phyloP scores from a whole-genome alignment of 2,113 vertebrate species.

The Brienomyrus brachyistius region DNA sequence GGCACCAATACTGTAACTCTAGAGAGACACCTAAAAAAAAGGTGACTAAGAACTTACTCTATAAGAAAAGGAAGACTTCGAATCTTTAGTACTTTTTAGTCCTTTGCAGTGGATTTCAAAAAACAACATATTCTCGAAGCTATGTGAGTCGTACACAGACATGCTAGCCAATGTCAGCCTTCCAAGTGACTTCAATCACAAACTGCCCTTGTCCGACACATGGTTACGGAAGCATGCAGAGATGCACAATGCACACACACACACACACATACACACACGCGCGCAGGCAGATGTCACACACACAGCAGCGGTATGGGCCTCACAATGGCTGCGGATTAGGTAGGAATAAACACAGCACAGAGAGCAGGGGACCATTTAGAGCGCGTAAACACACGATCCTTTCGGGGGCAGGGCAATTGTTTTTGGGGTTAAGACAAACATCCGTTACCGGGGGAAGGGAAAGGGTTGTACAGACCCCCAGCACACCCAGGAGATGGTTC shows the following conservation, averaged over 20 bases:
- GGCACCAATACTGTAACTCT: background rate
- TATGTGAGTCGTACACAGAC: background rate
- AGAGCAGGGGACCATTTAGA: slow-evolving; percentile 50
- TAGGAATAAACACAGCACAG: slow-evolving; percentile 37
- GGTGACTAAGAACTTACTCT: background rate
- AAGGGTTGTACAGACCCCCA: slow-evolving; percentile 20
- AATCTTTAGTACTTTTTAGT: background rate
- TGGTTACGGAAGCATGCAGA: background rate
- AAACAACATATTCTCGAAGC: background rate
- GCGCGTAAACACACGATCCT: slow-evolving; percentile 47
- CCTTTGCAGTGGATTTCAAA: background rate
- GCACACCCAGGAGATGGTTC: slow-evolving; percentile 19
- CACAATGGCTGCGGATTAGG: slow-evolving; percentile 57
- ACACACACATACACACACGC: background rate
- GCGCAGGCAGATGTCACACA: slow-evolving; percentile 78
- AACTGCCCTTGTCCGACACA: background rate
- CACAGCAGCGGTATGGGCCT: slow-evolving; percentile 49
- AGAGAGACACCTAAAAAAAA: background rate
- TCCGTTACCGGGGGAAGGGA: slow-evolving; percentile 40
- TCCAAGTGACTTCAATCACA: too few species aligned
- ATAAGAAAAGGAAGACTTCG: background rate
- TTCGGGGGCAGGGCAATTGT: slow-evolving; percentile 46
- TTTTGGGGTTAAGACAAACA: slow-evolving; percentile 58
- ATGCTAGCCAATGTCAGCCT: background rate
- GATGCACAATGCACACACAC: background rate